Evolutionary conservation across 2,797 vertebrate genomes (phyloP), one percentile per base, ranked within the genome.

Genomic region (Serranus cabrilla): DNA sequence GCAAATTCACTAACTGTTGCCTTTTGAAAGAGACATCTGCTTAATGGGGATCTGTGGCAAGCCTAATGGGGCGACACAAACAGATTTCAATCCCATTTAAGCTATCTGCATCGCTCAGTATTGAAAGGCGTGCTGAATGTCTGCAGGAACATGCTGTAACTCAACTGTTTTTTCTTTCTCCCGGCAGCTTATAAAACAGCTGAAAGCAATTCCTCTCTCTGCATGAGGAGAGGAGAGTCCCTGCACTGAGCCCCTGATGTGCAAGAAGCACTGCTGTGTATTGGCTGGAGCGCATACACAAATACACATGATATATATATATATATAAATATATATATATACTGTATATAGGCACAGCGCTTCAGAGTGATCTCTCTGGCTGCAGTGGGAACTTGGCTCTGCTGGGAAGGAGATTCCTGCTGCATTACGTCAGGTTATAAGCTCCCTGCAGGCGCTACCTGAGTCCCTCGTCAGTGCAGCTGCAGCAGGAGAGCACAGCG

Each of bases 371-470:
- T 82, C 71, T 79, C 70, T 52, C 72, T 82, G 88, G 90, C 87
- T 89, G 87, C 83, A 84, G 80, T 61, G 85, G 77, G 88, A 87
- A 76, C 87, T 84, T 87, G 81, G 86, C 87, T 91, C 70, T 81
- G 81, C 79, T 79, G 87, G 70, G 77, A 85, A 62, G 83, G 90
- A 93, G 90, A 95, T 94, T 95, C 93, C 90, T 91, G 76, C 64
- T 70, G 91, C 91, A 94, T 94, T 93, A 94, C 91, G 87, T 94
- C 91, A 91, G 77, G 40, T 25, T 75, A 74, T 27, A 14, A 72
- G 81, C 72, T 89, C 81, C 83, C 89, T 85, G 81, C 80, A 83
- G 89, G 83, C 72, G 40, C 80, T 91, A 90, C 91, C 90, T 74
- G 89, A 85, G 73, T 76, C 76, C 64, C 68, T 71, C 39, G 20